Conservation (phyloP, 1,140 invertebrate genomes). For the Cotesia glomerata region DNA sequence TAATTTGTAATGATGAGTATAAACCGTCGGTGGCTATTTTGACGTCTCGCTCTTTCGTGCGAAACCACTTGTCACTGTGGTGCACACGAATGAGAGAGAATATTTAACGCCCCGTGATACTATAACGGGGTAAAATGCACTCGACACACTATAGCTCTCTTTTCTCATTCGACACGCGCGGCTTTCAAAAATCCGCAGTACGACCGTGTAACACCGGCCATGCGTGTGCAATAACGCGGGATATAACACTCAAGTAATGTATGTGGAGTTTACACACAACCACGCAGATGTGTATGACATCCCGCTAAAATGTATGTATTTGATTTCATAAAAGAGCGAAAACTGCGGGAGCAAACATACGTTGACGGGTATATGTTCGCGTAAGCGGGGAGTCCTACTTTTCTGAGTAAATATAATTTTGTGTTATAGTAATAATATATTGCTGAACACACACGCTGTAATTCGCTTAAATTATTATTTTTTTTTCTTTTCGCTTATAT, state of each 20-base stretch:
- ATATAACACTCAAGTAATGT: neutral
- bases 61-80: neutral
- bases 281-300: neutral
- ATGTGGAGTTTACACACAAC: too few relatives aligned
- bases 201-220: neutral
- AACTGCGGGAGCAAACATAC: neutral
- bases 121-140: neutral
- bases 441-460: too few relatives aligned
- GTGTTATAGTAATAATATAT: too few relatives aligned
- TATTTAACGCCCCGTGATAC: constrained; percentile 1
- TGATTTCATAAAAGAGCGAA: neutral
- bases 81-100: neutral
- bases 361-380: too few relatives aligned
- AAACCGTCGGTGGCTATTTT: neutral
- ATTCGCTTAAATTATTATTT: too few relatives aligned
- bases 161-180: constrained; percentile 2
- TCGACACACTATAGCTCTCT: neutral
- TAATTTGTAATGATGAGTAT: too few relatives aligned
- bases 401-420: neutral
- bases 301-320: neutral
- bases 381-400: neutral
- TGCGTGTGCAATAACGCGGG: neutral
- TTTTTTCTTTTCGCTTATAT: too few relatives aligned
- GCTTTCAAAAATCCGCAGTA: neutral
- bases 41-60: neutral